Evolutionary conservation across 2,888 invertebrate species (phyloP).

Genomic region (Pilophorus perplexus): DNA sequence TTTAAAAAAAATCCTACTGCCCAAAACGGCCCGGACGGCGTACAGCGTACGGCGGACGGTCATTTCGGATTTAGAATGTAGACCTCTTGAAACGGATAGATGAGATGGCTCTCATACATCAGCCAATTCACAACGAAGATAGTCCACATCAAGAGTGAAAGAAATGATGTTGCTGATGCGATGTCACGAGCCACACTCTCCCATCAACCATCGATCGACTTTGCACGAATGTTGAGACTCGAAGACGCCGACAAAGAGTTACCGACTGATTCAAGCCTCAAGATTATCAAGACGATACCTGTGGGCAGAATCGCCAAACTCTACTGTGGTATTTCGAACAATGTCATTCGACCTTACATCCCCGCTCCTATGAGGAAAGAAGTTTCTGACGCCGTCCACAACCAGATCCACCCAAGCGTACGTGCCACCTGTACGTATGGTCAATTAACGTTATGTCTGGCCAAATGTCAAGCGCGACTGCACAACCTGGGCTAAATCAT

Average conservation of each 20-base stretch:
- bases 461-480: slow-evolving; percentile 51
- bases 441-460: slow-evolving; percentile 52
- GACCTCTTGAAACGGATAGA: no score
- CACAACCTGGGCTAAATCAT: slow-evolving; percentile 50
- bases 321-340: slow-evolving; percentile 24
- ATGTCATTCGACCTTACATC: slow-evolving; percentile 37
- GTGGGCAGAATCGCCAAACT: neutral
- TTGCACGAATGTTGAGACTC: neutral
- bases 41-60: no score
- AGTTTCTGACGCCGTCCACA: slow-evolving; percentile 47
- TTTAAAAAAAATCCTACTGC: no score
- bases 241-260: slow-evolving; percentile 13
- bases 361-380: slow-evolving; percentile 30
- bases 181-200: slow-evolving; percentile 49
- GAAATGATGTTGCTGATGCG: slow-evolving; percentile 52
- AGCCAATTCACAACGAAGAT: slow-evolving; percentile 52
- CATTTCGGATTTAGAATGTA: no score
- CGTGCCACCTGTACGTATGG: slow-evolving; percentile 49
- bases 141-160: slow-evolving; percentile 50
- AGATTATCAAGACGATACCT: neutral
- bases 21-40: no score
- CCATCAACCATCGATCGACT: neutral
- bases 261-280: neutral
- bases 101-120: no score
- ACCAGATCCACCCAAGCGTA: slow-evolving; percentile 49